Percentiles rank a stretch among this genome's conserved stretches.
Conservation (phyloP, 2,888 invertebrate species). For the Cheilosia pagana region DNA sequence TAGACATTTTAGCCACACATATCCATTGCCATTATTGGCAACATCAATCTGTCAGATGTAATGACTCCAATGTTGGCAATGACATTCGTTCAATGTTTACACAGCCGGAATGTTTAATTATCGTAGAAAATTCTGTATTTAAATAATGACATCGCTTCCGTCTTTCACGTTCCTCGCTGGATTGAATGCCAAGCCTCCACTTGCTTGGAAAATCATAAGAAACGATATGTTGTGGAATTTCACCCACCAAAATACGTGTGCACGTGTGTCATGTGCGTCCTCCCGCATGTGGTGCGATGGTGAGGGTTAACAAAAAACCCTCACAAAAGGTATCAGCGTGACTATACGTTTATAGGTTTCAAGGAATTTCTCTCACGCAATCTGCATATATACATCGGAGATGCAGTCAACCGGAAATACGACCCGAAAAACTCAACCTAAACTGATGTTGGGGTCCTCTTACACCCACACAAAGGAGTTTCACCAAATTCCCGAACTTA, state of each 20-base stretch:
- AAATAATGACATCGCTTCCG: slow-evolving; percentile 23
- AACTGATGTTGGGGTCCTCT: slow-evolving; percentile 3
- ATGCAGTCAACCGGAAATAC: slow-evolving; percentile 62
- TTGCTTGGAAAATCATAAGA: slow-evolving; percentile 65
- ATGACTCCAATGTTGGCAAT: slow-evolving; percentile 57
- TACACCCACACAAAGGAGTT: slow-evolving; percentile 28
- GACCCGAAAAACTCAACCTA: slow-evolving; percentile 12
- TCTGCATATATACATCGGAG: slow-evolving; percentile 63
- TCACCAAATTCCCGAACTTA: slow-evolving; percentile 15
- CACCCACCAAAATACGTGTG: neutral
- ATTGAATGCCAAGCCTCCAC: slow-evolving; percentile 32
- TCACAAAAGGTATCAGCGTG: slow-evolving; percentile 29
- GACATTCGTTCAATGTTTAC: slow-evolving; percentile 54
- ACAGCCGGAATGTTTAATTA: slow-evolving; percentile 63
- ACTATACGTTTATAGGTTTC: slow-evolving; percentile 18
- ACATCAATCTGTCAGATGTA: slow-evolving; percentile 29
- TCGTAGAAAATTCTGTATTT: slow-evolving; percentile 27
- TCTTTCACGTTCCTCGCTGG: slow-evolving; percentile 14
- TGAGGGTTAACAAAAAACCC: no score
- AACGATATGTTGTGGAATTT: slow-evolving; percentile 44
- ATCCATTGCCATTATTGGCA: neutral
- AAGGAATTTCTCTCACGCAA: slow-evolving; percentile 67
- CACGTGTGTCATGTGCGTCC: neutral
- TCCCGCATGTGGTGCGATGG: neutral
- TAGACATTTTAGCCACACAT: slow-evolving; percentile 29